Percentiles rank a stretch among this genome's conserved stretches.
Conservation (phyloP, 2,797 vertebrate genomes). For the Cynopterus sphinx region DNA sequence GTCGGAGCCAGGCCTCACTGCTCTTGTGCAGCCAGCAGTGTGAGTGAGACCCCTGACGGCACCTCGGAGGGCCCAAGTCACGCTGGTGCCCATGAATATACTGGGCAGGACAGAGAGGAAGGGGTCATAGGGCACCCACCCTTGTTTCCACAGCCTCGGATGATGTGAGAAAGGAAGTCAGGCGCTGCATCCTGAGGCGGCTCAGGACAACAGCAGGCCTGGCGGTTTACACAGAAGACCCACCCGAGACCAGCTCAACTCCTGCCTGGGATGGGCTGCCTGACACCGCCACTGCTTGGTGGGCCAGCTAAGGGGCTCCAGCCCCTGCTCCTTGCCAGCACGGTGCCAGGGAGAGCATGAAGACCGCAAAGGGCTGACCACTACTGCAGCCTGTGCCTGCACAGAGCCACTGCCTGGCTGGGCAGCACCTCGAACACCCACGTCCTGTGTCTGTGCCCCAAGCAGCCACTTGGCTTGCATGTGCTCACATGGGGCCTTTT, state of each 20-base stretch:
- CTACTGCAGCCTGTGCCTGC: background rate
- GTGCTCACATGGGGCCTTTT: no score
- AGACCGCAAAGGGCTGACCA: background rate
- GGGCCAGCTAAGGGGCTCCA: fast-evolving
- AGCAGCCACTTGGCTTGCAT: background rate
- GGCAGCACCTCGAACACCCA: no score
- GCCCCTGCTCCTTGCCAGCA: background rate
- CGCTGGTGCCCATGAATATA: background rate
- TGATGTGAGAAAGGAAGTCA: no score
- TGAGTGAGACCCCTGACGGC: background rate
- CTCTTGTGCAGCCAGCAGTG: background rate
- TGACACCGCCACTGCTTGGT: background rate
- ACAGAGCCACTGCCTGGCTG: background rate
- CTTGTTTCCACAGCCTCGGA: background rate
- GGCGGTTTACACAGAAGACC: background rate
- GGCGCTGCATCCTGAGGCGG: background rate
- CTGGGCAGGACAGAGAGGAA: fast-evolving
- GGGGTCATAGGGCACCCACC: no score
- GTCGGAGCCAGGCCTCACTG: background rate
- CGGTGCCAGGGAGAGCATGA: background rate
- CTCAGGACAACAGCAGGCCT: background rate
- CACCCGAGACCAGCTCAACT: background rate
- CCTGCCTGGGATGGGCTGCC: background rate
- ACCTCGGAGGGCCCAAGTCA: fast-evolving
- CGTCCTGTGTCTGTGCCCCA: background rate